phyloP scores from a whole-genome alignment of 2,888 invertebrate species.

The Pseudoips prasinana region DNA sequence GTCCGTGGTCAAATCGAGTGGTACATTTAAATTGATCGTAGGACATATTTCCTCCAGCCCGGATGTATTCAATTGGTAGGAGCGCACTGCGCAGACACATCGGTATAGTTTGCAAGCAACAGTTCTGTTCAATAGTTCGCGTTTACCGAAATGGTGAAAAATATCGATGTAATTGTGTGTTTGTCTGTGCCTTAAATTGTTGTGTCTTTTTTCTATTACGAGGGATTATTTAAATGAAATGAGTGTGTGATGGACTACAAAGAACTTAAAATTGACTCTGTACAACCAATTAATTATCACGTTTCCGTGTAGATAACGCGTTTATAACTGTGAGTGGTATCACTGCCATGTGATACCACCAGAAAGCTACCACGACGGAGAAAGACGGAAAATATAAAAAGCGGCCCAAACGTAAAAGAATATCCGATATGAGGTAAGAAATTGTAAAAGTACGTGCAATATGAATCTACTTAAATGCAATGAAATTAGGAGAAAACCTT shows the following conservation, averaged over 20 bases:
- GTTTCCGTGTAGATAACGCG: conserved; percentile 11
- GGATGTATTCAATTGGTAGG: conserved; percentile 78
- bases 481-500: too few relatives aligned
- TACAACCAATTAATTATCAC: too few relatives aligned
- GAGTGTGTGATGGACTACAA: too few relatives aligned
- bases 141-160: conserved; percentile 2
- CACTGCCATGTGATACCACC: conserved; percentile 77
- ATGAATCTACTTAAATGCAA: too few relatives aligned
- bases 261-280: too few relatives aligned
- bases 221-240: too few relatives aligned
- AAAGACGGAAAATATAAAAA: conserved; percentile 55
- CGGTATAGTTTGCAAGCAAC: conserved; percentile 57
- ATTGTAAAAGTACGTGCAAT: too few relatives aligned
- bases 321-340: conserved; percentile 55
- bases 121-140: conserved; percentile 37
- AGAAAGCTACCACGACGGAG: conserved; percentile 61
- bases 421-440: conserved; percentile 75
- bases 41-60: conserved; percentile 78
- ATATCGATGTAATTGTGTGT: conserved; percentile 4
- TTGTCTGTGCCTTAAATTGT: too few relatives aligned
- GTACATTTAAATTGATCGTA: conserved; percentile 75
- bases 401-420: conserved; percentile 66
- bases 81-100: conserved; percentile 55
- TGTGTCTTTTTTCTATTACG: too few relatives aligned
- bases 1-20: conserved; percentile 69